Conservation (phyloP, 2,888 invertebrate species). For the Heliconius cydno region DNA sequence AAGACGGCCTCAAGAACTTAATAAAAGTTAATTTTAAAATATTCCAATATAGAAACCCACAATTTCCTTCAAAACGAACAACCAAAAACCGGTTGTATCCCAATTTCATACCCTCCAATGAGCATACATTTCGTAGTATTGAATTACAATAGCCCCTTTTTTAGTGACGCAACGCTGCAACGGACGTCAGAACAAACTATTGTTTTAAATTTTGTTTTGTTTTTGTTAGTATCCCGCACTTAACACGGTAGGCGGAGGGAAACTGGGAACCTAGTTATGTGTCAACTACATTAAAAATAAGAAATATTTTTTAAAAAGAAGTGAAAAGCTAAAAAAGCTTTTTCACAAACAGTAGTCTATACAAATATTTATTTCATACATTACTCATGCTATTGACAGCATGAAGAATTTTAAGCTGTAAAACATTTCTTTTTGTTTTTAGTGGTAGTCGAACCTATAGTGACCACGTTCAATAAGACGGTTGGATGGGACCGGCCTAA, state of each 20-base stretch:
- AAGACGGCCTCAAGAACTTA: too few species aligned
- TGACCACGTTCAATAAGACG: not conserved
- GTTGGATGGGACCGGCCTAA: too few species aligned
- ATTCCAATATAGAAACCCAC: slow-evolving; percentile 2
- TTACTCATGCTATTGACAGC: too few species aligned
- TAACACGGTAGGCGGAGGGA: too few species aligned
- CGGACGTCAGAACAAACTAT: not conserved
- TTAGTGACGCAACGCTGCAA: slow-evolving; percentile 22
- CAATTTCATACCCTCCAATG: slow-evolving; percentile 46
- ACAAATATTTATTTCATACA: too few species aligned
- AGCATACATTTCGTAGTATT: slow-evolving; percentile 48
- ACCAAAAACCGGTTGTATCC: slow-evolving; percentile 38
- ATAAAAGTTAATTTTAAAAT: not conserved
- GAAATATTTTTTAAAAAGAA: too few species aligned
- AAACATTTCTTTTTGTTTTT: too few species aligned
- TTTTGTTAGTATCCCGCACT: too few species aligned
- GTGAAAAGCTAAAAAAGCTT: too few species aligned
- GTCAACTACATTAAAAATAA: too few species aligned
- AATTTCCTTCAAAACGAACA: slow-evolving; percentile 28
- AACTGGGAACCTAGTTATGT: too few species aligned
- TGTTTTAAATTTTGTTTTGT: not conserved
- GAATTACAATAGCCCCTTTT: slow-evolving; percentile 46
- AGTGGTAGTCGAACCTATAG: not conserved
- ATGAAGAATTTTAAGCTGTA: not conserved
- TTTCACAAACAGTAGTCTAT: too few species aligned